Evolutionary conservation across 2,888 invertebrate genomes (phyloP).

Genomic region (Uropetala carovei): DNA sequence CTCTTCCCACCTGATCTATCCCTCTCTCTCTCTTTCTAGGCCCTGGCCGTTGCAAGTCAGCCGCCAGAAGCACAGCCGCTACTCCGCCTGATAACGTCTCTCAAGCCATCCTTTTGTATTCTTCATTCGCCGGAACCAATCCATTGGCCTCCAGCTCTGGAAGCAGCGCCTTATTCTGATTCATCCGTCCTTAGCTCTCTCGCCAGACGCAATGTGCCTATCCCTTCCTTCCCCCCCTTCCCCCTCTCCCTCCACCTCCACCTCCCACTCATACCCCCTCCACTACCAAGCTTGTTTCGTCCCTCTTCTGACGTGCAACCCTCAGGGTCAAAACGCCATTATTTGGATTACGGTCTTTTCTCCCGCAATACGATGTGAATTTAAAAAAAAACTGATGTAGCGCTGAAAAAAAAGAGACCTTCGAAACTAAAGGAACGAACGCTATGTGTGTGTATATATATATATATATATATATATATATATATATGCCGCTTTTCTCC

Average conservation of each 20-base stretch:
- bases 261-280: background rate
- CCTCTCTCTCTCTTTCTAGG: too few species aligned
- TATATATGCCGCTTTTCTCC: background rate
- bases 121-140: background rate
- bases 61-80: background rate
- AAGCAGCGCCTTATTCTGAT: background rate
- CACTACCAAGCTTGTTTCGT: background rate
- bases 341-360: conserved; percentile 14
- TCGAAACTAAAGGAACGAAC: conserved; percentile 13
- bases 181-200: too few species aligned
- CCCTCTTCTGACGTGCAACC: background rate
- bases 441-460: too few species aligned
- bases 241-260: background rate
- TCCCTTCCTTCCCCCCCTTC: too few species aligned
- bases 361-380: background rate
- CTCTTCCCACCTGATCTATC: too few species aligned
- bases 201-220: too few species aligned
- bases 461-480: too few species aligned
- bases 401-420: too few species aligned
- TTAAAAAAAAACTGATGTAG: background rate
- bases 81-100: conserved; percentile 22
- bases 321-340: conserved; percentile 26
- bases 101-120: conserved; percentile 15
- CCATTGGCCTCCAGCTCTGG: conserved; percentile 1
- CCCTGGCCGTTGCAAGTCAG: background rate